phyloP scores from a whole-genome alignment of 2,888 invertebrate species.

The Thera britannica region DNA sequence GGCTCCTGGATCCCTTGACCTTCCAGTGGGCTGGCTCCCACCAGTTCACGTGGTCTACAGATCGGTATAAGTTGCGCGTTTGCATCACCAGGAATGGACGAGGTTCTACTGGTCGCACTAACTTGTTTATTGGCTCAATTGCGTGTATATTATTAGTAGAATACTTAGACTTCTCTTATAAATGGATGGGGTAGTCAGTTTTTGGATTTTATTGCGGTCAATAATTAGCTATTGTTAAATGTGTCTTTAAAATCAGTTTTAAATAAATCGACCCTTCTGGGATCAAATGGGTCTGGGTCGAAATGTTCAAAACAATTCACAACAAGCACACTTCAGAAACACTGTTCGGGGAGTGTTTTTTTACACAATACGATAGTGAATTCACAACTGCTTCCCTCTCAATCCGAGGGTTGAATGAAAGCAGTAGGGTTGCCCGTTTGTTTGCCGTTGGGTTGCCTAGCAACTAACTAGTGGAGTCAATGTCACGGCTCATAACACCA shows the following conservation, averaged over 20 bases:
- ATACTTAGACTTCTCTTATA: not conserved
- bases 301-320: too few species aligned
- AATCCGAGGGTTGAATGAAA: conserved; percentile 58
- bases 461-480: conserved; percentile 72
- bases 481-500: conserved; percentile 66
- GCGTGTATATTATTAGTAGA: not conserved
- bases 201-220: not conserved
- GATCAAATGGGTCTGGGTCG: too few species aligned
- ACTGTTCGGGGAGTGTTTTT: not conserved
- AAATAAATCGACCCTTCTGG: too few species aligned
- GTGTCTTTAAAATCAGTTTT: too few species aligned
- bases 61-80: conserved; percentile 61
- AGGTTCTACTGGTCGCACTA: conserved; percentile 9
- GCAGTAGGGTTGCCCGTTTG: conserved; percentile 57
- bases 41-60: conserved; percentile 71
- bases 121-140: conserved; percentile 6
- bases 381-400: conserved; percentile 39
- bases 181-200: not conserved
- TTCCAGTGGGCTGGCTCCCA: conserved; percentile 74
- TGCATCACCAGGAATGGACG: conserved; percentile 51
- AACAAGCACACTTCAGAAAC: too few species aligned
- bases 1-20: conserved; percentile 51
- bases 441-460: conserved; percentile 61
- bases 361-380: not conserved
- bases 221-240: not conserved